Evolutionary conservation across 2,797 vertebrate genomes (phyloP), one percentile per base, ranked within the genome.

Genomic region (Yasuhikotakia modesta): DNA sequence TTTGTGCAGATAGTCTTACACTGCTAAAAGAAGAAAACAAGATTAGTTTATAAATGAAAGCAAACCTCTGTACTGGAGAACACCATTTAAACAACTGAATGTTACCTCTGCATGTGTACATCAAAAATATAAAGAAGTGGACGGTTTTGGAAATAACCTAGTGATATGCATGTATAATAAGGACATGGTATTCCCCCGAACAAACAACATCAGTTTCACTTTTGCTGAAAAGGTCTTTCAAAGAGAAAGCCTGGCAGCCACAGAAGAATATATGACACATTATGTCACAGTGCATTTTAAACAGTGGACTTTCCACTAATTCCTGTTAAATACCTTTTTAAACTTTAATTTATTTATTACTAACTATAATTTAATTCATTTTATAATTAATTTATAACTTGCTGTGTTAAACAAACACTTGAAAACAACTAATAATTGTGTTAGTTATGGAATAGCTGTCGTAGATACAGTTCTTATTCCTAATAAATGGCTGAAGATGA

Each of bases 161-260:
- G 13, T 77, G 24, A 81, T 64, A 32, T 17, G 30, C 55, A 60
- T 74, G 73, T 60, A 79, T 82, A 73, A 81, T 79, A 64, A 79
- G 82, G 70, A 61, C 60, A 61, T 63, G 82, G 82, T 79, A 81
- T 82, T 84, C 82, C 86, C 82, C 79, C 73, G 68, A 57, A 76
- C 78, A 78, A 65, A 84, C 61, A 81, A 12, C 58, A 73, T 46
- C 46, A 60, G 80, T 86, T 85, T 85, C 81, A 78, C 57, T 81
- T 82, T 73, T 78, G 77, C 78, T 72, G 22, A 67, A 39, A 27
- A 48, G 46, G n/a, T 32, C 75, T 76, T 64, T 76, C 39, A 27
- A 30, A 79, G 63, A 77, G 70, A 64, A 74, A 46, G 50, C 57
- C 19, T 16, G 64, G 19, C 30, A 63, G 53, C 65, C 52, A 14